Evolutionary conservation across 2,888 invertebrate species (phyloP).

Genomic region (Drosophila siamana): DNA sequence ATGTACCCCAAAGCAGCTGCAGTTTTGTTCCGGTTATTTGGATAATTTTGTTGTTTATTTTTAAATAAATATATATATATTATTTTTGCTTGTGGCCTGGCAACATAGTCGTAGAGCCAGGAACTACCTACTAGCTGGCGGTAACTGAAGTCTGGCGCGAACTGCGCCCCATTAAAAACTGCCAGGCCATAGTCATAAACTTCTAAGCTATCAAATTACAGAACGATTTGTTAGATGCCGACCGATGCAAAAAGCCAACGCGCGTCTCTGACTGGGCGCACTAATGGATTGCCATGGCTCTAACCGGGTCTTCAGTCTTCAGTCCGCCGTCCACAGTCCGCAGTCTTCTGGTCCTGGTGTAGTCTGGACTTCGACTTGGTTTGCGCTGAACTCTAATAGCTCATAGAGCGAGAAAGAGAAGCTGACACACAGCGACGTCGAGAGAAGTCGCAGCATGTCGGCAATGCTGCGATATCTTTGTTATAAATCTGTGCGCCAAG

Average conservation of each 20-base stretch:
- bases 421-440: constrained; percentile 3
- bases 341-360: constrained; percentile 25
- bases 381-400: constrained; percentile 80
- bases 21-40: background rate
- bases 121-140: constrained; percentile 21
- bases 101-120: constrained; percentile 44
- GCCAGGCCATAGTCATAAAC: constrained; percentile 79
- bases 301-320: constrained; percentile 50
- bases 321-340: constrained; percentile 24
- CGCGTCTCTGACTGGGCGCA: constrained; percentile 41
- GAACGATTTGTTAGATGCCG: constrained; percentile 82
- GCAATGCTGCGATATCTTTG: constrained; percentile 81
- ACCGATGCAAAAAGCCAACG: constrained; percentile 67
- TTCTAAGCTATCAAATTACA: constrained; percentile 83
- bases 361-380: constrained; percentile 51
- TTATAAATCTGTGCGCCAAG: constrained; percentile 83
- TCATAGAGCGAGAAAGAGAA: constrained; percentile 65
- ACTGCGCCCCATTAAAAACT: constrained; percentile 78
- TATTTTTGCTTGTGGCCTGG: constrained; percentile 14
- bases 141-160: constrained; percentile 55
- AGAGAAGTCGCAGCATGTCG: constrained; percentile 72
- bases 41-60: constrained; percentile 23
- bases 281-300: constrained; percentile 74
- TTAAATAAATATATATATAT: constrained; percentile 18
- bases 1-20: background rate